Evolutionary conservation across 2,797 vertebrate genomes (phyloP), one percentile per base, ranked within the genome.

Genomic region (Paguma larvata): DNA sequence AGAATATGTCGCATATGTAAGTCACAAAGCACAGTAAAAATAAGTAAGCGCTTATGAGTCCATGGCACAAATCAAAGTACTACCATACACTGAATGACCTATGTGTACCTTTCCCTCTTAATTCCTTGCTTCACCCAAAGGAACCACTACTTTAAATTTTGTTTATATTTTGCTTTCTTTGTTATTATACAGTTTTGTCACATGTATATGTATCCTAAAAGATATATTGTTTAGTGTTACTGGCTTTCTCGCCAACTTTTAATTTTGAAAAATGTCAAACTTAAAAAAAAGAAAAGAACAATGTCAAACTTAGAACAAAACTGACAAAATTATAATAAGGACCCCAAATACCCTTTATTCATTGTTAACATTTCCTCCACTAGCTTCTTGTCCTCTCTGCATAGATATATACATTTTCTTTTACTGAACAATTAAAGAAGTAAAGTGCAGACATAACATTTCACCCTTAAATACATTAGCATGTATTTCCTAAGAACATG

Each of bases 261-360:
- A 93, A 95, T 89, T 70, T 85, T 65, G 51, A 89, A 93, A 88
- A 70, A 6, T 91, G 73, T 85, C 84, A 85, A 56, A 82, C 8
- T 84, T 89, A 85, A 0, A 83, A 13, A 85, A 0, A 63, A 59
- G 56, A 62, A 63, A 34, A 67, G 46, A 87, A 96, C 88, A 77
- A 13, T 91, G 79, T 85, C 84, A 85, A 63, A 83, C 4, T 91
- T 88, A 85, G 0, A 86, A 12, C 23, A 75, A 85, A 92, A 30
- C 5, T 88, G 70, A 90, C 41, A 70, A 85, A 86, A 90, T 70
- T 82, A 90, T 65, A 63, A n/a, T 25, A 32, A 97, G 46, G 12
- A 83, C 30, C 44, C 59, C 46, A n/a, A 90, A 80, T 51, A 78
- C 6, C 12, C 67, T 95, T 77, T 92, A 86, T 7, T 25, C 89